Evolutionary conservation across 2,888 invertebrate species (phyloP), one percentile per base, ranked within the genome.

Genomic region (Lacanobia oleracea): DNA sequence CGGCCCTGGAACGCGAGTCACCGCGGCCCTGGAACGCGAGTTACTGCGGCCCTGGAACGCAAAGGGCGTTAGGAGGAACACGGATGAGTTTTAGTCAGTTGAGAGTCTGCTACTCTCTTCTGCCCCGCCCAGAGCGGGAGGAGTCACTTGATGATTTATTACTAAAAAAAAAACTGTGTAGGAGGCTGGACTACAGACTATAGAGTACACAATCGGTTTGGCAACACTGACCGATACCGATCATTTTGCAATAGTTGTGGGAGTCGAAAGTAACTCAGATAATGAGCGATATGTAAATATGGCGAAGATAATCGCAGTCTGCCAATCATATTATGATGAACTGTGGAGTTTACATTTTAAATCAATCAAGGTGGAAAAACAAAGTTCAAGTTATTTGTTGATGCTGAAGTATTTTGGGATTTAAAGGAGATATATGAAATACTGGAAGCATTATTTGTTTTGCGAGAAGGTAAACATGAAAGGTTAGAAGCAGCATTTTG

Each of bases 231-330:
- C 59, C 8, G 21, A 65, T 71, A 50, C 43, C 10, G 64, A 71
- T 65, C 40, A 67, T 71, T 78, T 71, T 65, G 65, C 62, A 48
- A 66, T 43, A 23, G 66, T 67, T 16, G 81, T 77, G 56, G 79
- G 81, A 64, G 69, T 60, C 23, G 23, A 68, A 77, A 73, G 69
- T 67, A 63, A 54, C 48, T 51, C 48, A 63, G 48, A 73, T 64
- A 63, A 60, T 73, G 57, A 50, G 10, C 18, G 51, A 73, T 67
- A 69, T 54, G 68, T 77, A 79, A 77, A 81, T 81, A 82, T 27
- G 23, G 40, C 14, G 59, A 27, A 33, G 33, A 59, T 73, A 54
- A 60, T 66, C 40, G 21, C 0, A 33, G 45, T n/a, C 65, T 54
- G 48, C 43, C 73, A 45, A 68, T 81, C 56, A 45, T 50, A 59